Evolutionary conservation across 2,113 vertebrate genomes (phyloP), one percentile per base, ranked within the genome.

Genomic region (Neolamprologus variostigma): DNA sequence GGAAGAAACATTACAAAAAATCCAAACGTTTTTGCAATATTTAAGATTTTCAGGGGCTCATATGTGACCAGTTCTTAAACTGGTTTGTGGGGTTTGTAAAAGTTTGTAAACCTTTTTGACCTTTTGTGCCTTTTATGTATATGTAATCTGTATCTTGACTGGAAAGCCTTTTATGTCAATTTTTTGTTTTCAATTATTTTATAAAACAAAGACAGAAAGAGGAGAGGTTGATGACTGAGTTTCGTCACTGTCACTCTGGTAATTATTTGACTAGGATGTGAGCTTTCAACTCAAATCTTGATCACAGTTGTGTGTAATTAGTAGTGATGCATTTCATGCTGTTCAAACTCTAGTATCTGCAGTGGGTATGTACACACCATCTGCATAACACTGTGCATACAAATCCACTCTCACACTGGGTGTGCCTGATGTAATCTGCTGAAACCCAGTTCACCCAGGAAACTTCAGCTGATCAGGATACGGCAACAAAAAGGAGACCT

Each of bases 371-470:
- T 47, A 85, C 76, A 57, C 80, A 61, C 19, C 53, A 80, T 37
- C 53, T 33, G 61, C 50, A 28, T 78, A 55, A 42, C 84, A n/a
- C 81, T 14, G n/a, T 3, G 37, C 68, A 85, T 13, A 54, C 71
- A 87, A 83, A 90, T 89, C 23, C 42, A 21, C 57, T 33, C 40
- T 35, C 57, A 63, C 14, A 37, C 12, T 4, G 28, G 13, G 50
- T 91, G 85, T 6, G 23, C 12, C 63, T 94, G 92, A 94, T 91
- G 93, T 82, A 94, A 95, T 89, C 83, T 61, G 28, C 51, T 89
- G 93, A 91, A 94, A 6, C 26, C 45, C 8, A 26, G 61, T 78
- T 87, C 16, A 80, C 50, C 83, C 9, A 28, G 40, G 83, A 42
- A 89, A 57, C 23, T 0, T 7, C 10, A 84, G 23, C 42, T 78